A percentile compares a stretch with the other conserved stretches of the same genome.
Evolutionary conservation across 2,797 vertebrate species (phyloP).

Genomic region (Neosilurus hyrtlii): DNA sequence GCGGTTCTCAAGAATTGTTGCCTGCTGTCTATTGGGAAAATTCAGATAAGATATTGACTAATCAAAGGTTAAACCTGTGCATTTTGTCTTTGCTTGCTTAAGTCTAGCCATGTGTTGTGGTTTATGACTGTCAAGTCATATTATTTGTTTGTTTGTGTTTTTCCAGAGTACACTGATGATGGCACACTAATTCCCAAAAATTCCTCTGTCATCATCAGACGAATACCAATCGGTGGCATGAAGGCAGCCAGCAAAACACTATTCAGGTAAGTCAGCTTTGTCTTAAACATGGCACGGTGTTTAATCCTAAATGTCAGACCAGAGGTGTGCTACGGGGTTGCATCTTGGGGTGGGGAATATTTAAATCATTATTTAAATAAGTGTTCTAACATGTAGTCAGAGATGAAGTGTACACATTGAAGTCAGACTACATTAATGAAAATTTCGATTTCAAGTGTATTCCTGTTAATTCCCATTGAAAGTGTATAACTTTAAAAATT

Average conservation of each 20-base stretch:
- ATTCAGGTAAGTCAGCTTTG: slow-evolving; percentile 78
- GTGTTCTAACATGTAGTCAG: too few relatives aligned
- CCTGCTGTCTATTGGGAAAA: background rate
- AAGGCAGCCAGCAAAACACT: slow-evolving; percentile 86
- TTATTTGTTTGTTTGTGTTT: background rate
- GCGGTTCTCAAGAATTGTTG: background rate
- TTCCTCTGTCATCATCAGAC: slow-evolving; percentile 89
- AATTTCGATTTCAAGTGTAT: too few relatives aligned
- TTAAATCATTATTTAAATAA: too few relatives aligned
- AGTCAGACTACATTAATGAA: too few relatives aligned
- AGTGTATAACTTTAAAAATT: too few relatives aligned
- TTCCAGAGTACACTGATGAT: slow-evolving; percentile 89
- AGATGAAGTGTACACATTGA: too few relatives aligned
- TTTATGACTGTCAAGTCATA: background rate
- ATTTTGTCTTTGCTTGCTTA: too few relatives aligned
- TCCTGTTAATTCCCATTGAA: too few relatives aligned
- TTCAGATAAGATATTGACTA: background rate
- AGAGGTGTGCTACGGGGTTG: background rate
- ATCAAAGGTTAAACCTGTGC: background rate
- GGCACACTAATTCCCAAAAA: slow-evolving; percentile 87
- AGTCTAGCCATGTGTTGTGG: background rate
- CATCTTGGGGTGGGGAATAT: too few relatives aligned
- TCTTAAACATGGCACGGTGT: too few relatives aligned
- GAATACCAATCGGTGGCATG: slow-evolving; percentile 85
- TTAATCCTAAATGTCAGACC: background rate